A percentile compares a stretch with the other conserved stretches of the same genome.
Conservation (phyloP, 2,113 vertebrate genomes). For the Perca fluviatilis region DNA sequence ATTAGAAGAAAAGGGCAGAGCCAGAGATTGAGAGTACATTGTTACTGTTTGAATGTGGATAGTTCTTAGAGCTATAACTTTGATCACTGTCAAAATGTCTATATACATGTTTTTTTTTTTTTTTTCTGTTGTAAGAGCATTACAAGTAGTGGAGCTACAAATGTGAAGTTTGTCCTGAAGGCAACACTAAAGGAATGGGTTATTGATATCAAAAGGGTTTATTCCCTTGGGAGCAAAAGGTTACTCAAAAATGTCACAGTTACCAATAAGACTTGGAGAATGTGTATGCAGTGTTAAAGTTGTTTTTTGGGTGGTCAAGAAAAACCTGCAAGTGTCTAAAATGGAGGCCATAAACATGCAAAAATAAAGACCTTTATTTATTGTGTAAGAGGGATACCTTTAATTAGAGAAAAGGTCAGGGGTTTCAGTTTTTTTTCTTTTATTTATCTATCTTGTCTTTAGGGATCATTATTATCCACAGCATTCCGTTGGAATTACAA, state of each 20-base stretch:
- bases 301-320: background rate
- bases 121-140: too few species aligned
- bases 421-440: background rate
- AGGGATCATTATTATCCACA: background rate
- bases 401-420: background rate
- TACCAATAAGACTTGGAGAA: background rate
- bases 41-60: background rate
- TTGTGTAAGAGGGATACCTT: background rate
- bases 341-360: background rate
- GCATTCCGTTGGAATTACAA: background rate
- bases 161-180: background rate
- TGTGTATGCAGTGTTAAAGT: background rate
- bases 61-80: background rate
- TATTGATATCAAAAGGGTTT: background rate
- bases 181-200: background rate
- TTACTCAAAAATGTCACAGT: background rate
- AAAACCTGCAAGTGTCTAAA: background rate
- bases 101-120: too few species aligned
- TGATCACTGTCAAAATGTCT: background rate
- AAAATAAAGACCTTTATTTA: background rate
- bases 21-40: background rate
- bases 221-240: background rate
- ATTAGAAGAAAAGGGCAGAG: background rate
- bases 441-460: background rate
- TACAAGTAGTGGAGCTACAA: background rate